Evolutionary conservation across 1,140 invertebrate species (phyloP), one percentile per base, ranked within the genome.

Genomic region (Zaprionus ornatus): DNA sequence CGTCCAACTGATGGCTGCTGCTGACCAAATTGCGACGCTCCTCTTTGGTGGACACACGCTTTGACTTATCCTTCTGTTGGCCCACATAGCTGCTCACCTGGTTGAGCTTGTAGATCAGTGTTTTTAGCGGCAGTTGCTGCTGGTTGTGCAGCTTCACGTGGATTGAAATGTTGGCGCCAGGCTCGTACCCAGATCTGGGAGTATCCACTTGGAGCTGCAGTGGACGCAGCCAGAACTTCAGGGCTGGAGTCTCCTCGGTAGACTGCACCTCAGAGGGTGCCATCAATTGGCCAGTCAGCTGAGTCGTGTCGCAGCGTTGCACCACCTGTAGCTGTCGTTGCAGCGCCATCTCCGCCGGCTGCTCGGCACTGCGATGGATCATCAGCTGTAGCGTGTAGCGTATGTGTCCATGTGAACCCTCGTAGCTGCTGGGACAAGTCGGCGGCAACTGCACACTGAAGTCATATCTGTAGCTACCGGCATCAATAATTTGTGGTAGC

Each of bases 381-480:
- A 88, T 68, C 23, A 92, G 95, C 92, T 96, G 96, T 4, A 96
- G 88, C 56, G 93, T 95, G 85, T 97, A 96, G 15, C 95, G 93
- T 57, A 96, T 93, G 77, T 94, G 94, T 1, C 96, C 96, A 87
- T 95, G 94, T 40, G 95, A 93, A 0, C 95, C 95, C 81, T 96
- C 95, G 92, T 96, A 96, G 40, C 95, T 96, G 52, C 95, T 94
- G 5, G 95, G 95, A 54, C 95, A 92, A 66, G 93, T 93, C n/a
- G 82, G 77, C 9, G 95, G 95, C 27, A 96, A 74, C 23, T 92
- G 88, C 65, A 93, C 94, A n/a, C 88, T 93, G 74, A 95, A 95
- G 27, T 93, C 94, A 84, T 95, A 96, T 29, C 82, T 91, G 70
- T 95, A 94, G 48, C 93, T 91, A 17, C 95, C 95, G 1, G 91